Percentiles rank a stretch among this genome's conserved stretches.
These are phyloP conservation scores for Pedetes capensis DNA, from an alignment of 2,113 vertebrate genomes.

Conservation along the genomic window DNA sequence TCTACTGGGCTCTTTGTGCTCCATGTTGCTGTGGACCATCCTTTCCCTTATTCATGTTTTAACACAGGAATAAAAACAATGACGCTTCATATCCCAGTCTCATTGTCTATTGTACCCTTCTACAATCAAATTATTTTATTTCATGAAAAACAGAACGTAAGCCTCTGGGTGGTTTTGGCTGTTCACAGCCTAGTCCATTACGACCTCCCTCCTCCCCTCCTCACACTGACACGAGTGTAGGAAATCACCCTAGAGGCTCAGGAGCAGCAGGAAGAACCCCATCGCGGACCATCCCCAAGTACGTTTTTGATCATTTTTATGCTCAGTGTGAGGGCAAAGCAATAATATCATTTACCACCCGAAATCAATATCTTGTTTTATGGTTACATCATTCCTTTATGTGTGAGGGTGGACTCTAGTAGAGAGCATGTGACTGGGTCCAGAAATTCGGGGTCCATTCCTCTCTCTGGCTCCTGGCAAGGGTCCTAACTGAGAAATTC, in stretches of 20 bases:
- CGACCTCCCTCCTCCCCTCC: neutral
- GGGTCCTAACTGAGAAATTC: neutral
- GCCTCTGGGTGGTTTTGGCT: accelerated
- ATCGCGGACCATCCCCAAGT: no score
- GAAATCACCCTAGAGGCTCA: no score
- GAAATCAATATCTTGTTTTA: neutral
- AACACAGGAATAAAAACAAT: neutral
- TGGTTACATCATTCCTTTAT: no score
- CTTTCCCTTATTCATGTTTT: neutral
- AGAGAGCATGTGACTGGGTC: accelerated
- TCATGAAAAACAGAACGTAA: neutral
- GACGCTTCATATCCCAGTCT: neutral
- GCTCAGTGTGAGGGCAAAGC: neutral
- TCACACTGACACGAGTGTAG: neutral
- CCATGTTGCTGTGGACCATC: neutral
- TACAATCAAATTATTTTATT: neutral
- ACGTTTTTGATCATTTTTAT: neutral
- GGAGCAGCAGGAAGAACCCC: neutral
- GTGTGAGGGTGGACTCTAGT: no score
- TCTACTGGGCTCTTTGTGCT: neutral
- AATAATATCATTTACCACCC: neutral
- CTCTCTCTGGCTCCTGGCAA: neutral
- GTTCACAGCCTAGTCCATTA: neutral
- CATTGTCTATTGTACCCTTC: neutral
- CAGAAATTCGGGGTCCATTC: neutral